Evolutionary conservation across 2,888 invertebrate species (phyloP).

Genomic region (Polyploca ridens): DNA sequence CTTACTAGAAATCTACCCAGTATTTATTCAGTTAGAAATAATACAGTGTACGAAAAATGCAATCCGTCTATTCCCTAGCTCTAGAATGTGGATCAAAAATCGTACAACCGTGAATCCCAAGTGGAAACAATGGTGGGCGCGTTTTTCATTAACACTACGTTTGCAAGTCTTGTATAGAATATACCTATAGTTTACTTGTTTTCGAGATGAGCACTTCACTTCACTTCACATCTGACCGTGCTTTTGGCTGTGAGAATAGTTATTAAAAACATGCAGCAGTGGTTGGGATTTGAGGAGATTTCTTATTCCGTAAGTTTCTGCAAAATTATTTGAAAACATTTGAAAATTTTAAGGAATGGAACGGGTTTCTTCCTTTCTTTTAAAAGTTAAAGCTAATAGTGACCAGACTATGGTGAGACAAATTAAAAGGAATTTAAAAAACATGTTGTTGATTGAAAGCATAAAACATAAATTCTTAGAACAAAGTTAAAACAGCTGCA

Average conservation of each 20-base stretch:
- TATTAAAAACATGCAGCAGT: not conserved
- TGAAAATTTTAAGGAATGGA: not conserved
- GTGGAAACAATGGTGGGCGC: constrained; percentile 27
- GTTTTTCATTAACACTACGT: constrained; percentile 32
- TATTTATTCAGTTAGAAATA: not conserved
- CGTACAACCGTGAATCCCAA: constrained; percentile 18
- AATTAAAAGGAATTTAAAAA: no score
- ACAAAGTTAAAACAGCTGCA: not conserved
- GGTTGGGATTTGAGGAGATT: not conserved
- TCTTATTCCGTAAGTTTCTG: not conserved
- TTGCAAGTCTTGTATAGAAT: not conserved
- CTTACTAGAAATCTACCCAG: not conserved
- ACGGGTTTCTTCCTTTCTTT: not conserved
- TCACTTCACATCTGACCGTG: not conserved
- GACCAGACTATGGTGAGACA: not conserved
- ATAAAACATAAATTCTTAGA: not conserved
- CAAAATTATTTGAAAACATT: not conserved
- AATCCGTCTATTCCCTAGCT: constrained; percentile 12
- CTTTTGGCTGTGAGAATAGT: not conserved
- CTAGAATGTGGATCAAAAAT: constrained; percentile 23
- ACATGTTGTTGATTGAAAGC: no score
- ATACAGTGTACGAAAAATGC: not conserved
- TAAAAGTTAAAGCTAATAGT: not conserved
- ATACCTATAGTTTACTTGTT: constrained; percentile 1
- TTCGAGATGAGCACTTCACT: not conserved